Evolutionary conservation across 2,797 vertebrate genomes (phyloP).

Genomic region (Acestrorhynchus altus): DNA sequence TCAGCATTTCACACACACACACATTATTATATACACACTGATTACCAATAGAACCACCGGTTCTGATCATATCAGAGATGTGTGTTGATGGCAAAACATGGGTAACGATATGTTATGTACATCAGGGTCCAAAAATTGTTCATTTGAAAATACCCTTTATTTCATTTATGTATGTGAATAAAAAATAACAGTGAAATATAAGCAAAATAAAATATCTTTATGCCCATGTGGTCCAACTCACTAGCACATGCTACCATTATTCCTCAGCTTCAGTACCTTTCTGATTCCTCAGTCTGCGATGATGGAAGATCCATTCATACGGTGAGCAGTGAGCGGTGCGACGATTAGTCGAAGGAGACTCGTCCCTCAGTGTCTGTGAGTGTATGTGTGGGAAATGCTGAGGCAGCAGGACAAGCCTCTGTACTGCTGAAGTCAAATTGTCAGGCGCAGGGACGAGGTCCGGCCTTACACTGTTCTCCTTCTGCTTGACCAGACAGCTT

Average conservation of each 20-base stretch:
- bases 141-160: too few relatives aligned
- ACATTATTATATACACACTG: too few relatives aligned
- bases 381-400: background rate
- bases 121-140: too few relatives aligned
- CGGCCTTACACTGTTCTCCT: background rate
- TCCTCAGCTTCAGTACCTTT: background rate
- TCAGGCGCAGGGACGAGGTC: background rate
- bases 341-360: background rate
- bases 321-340: background rate
- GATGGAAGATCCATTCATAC: background rate
- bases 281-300: background rate
- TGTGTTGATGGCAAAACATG: background rate
- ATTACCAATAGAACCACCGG: background rate
- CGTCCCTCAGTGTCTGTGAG: background rate
- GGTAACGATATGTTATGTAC: too few relatives aligned
- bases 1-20: slow-evolving; percentile 4
- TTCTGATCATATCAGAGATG: background rate
- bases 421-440: background rate
- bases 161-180: too few relatives aligned
- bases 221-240: background rate
- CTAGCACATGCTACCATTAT: background rate
- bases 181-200: too few relatives aligned
- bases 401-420: slow-evolving; percentile 2
- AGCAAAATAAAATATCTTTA: background rate
- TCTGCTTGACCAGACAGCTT: background rate